A percentile compares a stretch with the other conserved stretches of the same genome.
phyloP scores from a whole-genome alignment of 2,113 vertebrate genomes.

The Cebidichthys violaceus region DNA sequence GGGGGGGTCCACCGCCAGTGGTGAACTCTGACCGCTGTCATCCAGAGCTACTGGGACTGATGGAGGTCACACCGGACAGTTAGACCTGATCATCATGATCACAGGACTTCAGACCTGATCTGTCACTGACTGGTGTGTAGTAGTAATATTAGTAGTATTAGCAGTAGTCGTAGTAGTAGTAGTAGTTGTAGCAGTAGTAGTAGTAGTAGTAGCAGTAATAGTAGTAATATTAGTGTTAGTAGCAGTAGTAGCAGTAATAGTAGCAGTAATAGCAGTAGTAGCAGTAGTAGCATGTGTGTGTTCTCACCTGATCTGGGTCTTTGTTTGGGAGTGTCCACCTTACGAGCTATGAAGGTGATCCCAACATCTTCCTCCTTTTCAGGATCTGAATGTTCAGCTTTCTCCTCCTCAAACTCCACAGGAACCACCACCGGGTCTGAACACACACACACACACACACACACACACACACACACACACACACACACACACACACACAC shows the following conservation, averaged over 20 bases:
- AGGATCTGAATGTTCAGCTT: slow-evolving; percentile 84
- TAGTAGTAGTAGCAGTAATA: no score
- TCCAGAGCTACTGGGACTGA: slow-evolving; percentile 80
- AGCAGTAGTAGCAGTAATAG: no score
- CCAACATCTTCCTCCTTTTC: slow-evolving; percentile 94
- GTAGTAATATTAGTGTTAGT: no score
- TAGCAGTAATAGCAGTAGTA: no score
- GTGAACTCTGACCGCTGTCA: slow-evolving; percentile 86
- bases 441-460: slow-evolving; percentile 33
- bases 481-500: background rate
- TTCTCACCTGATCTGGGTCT: slow-evolving; percentile 86
- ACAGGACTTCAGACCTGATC: background rate
- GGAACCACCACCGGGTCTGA: slow-evolving; percentile 85
- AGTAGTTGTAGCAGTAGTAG: no score
- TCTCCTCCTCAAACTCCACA: slow-evolving; percentile 87
- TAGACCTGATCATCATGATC: background rate
- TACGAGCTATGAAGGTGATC: slow-evolving; percentile 92
- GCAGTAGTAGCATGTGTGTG: background rate
- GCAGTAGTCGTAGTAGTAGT: no score
- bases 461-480: slow-evolving; percentile 4
- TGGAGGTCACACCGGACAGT: slow-evolving; percentile 1
- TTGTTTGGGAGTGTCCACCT: slow-evolving; percentile 87
- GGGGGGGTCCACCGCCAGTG: slow-evolving; percentile 84
- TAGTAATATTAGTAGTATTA: no score
- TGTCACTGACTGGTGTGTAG: no score